A percentile compares a stretch with the other conserved stretches of the same genome.
phyloP scores from a whole-genome alignment of 1,140 invertebrate genomes.

The Capitella teleta region DNA sequence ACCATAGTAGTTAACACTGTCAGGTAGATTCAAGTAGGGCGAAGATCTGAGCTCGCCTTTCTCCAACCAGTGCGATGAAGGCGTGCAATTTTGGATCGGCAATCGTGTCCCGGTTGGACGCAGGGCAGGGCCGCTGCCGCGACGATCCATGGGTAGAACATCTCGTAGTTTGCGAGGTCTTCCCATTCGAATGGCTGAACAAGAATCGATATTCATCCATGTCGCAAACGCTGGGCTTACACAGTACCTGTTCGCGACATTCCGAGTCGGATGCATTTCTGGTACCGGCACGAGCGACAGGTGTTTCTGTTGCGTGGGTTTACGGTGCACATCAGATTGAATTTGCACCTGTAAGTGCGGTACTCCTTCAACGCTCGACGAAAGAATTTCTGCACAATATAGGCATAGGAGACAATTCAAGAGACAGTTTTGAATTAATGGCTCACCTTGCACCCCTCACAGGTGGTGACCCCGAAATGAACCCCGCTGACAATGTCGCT shows the following conservation, averaged over 20 bases:
- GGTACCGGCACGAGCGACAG: conserved; percentile 82
- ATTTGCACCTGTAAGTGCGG: conserved; percentile 31
- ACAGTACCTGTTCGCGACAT: conserved; percentile 73
- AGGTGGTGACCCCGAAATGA: conserved; percentile 47
- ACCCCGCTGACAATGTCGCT: conserved; percentile 45
- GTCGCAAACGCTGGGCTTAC: not conserved
- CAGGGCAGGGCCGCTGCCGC: too few species aligned
- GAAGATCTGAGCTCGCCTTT: too few species aligned
- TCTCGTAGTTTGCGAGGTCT: too few species aligned
- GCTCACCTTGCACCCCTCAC: conserved; percentile 46
- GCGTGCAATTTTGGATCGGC: too few species aligned
- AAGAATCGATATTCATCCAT: not conserved
- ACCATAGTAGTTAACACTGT: too few species aligned
- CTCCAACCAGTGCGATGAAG: too few species aligned
- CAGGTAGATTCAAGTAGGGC: too few species aligned
- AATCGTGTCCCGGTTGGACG: too few species aligned
- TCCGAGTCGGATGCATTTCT: conserved; percentile 82
- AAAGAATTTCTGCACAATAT: conserved; percentile 69
- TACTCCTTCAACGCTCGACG: conserved; percentile 89
- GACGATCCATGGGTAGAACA: too few species aligned
- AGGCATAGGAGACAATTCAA: not conserved
- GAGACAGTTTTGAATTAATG: not conserved
- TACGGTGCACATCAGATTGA: conserved; percentile 60
- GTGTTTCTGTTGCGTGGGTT: conserved; percentile 93
- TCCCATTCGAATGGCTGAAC: conserved; percentile 5